Base-by-base conservation (phyloP, 2,113 vertebrate genomes). In the Monopterus albus region DNA sequence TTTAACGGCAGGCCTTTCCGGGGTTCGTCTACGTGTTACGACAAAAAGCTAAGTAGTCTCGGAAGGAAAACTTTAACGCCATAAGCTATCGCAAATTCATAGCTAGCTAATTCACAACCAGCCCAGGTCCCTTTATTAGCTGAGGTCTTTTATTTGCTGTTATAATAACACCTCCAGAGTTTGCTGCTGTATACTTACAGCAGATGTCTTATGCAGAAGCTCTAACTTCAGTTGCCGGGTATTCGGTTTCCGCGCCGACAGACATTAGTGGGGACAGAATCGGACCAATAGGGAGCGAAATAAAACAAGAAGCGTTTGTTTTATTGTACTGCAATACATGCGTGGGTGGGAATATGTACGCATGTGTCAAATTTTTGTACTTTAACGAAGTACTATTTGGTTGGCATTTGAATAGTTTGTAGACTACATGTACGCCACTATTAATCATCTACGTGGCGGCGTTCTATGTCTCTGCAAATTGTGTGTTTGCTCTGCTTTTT, bases 171-270 rank as follows among this genome's bases (percentile, higher is more conserved):
- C 21, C 15, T n/a, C 20, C 18, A 61, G 0, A 55, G 6, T 26
- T 25, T 0, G 1, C 0, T 52, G 18, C 1, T 18, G 14, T n/a
- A 11, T 25, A 79, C 74, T 78, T 55, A 87, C 81, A 8, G 1
- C 1, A n/a, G n/a, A 53, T 58, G 3, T 55, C 6, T 23, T 26
- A 13, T n/a, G n/a, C n/a, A 7, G 23, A 0, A 17, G 6, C 7
- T 23, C 5, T 7, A 6, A 25, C 49, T 55, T 58, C 12, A 25
- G 25, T 29, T 67, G 21, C 35, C n/a, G 50, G 42, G 2, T 52
- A 10, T 89, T 86, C 58, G 65, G 84, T 55, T 56, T 40, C 31
- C 88, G 82, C 90, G 90, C 89, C 90, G 89, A 88, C 67, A 58
- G 12, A 25, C 12, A 33, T 43, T 33, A 65, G 21, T 13, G 55